Percentiles rank a stretch among this genome's conserved stretches.
Evolutionary conservation across 1,140 invertebrate genomes (phyloP).

Genomic region (Bombus superbus): DNA sequence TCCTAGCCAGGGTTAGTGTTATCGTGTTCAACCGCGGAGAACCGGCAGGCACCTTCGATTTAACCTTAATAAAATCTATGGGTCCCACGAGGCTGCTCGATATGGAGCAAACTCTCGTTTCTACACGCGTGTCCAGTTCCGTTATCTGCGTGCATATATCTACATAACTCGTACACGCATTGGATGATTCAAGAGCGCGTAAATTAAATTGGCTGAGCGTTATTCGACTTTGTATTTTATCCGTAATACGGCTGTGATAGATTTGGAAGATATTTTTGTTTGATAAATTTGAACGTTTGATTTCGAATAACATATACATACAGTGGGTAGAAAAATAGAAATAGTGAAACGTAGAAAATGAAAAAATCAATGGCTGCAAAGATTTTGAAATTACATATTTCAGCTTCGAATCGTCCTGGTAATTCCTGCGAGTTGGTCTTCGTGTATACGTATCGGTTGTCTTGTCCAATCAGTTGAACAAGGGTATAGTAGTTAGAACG

Average conservation of each 20-base stretch:
- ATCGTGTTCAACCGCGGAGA: constrained; percentile 72
- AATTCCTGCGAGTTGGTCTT: not conserved
- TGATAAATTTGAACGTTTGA: too few relatives aligned
- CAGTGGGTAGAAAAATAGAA: not conserved
- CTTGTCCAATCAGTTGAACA: not conserved
- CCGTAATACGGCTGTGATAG: not conserved
- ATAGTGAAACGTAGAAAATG: not conserved
- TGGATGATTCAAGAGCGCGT: not conserved
- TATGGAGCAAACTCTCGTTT: constrained; percentile 52
- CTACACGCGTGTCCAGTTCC: constrained; percentile 1
- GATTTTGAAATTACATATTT: not conserved
- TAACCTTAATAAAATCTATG: constrained; percentile 79
- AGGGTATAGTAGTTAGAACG: constrained; percentile 7
- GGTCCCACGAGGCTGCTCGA: constrained; percentile 70
- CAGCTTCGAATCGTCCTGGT: too few relatives aligned
- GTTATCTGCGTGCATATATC: not conserved
- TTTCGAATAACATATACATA: too few relatives aligned
- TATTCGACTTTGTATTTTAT: not conserved
- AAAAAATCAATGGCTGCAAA: rapidly evolving
- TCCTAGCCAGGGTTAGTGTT: constrained; percentile 62
- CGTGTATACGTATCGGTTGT: constrained; percentile 27
- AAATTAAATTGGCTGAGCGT: too few relatives aligned
- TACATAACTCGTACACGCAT: not conserved
- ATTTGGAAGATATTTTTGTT: too few relatives aligned
- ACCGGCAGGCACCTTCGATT: constrained; percentile 74